phyloP scores from a whole-genome alignment of 2,113 vertebrate genomes.

The Takifugu flavidus region DNA sequence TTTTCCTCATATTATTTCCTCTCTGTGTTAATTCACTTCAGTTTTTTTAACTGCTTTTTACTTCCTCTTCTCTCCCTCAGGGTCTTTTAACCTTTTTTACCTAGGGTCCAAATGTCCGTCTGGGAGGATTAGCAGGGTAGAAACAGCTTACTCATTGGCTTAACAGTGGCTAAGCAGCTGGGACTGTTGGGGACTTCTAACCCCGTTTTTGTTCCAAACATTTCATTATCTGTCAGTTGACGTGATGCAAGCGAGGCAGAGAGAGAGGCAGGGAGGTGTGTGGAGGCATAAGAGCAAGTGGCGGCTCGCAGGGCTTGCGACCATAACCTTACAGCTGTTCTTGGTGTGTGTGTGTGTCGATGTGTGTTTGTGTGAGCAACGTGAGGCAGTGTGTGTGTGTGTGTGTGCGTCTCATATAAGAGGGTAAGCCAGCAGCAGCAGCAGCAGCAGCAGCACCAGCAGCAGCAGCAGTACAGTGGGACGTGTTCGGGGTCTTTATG shows the following conservation, averaged over 20 bases:
- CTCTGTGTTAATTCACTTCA: background rate
- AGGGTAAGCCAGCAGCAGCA: constrained; percentile 44
- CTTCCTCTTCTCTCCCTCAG: background rate
- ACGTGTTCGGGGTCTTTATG: constrained; percentile 67
- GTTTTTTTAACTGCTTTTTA: background rate
- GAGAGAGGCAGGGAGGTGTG: constrained; percentile 15
- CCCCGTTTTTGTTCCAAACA: too few species aligned
- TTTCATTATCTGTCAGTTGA: background rate
- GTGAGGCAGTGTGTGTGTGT: constrained; percentile 26
- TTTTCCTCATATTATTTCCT: background rate
- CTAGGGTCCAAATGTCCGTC: too few species aligned
- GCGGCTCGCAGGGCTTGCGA: constrained; percentile 28
- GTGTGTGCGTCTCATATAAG: constrained; percentile 49
- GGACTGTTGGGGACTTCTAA: background rate
- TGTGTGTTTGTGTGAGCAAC: constrained; percentile 16
- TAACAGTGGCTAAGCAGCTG: constrained; percentile 3
- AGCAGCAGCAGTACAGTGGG: constrained; percentile 58
- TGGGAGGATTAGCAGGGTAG: background rate
- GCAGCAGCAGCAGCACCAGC: constrained; percentile 44
- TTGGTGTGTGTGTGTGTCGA: constrained; percentile 22
- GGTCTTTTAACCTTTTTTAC: background rate
- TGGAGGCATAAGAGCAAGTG: constrained; percentile 21
- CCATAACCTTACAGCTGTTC: constrained; percentile 57
- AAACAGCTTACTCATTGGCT: constrained; percentile 1
- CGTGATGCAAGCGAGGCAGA: background rate